Conservation (phyloP, 2,113 vertebrate genomes). For the Gnathochromis pfefferi region DNA sequence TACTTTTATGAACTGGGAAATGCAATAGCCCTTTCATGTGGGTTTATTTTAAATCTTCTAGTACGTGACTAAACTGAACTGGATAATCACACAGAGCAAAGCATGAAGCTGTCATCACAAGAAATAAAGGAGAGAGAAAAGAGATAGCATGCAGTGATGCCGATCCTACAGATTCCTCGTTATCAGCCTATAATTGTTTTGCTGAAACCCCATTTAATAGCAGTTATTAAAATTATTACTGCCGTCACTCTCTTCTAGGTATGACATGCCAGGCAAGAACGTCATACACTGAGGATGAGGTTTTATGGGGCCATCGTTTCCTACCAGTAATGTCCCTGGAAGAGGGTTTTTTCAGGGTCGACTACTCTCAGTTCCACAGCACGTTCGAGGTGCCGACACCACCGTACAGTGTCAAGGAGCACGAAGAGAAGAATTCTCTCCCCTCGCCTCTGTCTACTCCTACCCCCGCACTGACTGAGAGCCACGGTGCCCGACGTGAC, state of each 20-base stretch:
- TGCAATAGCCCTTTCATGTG: neutral
- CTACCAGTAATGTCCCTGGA: conserved; percentile 87
- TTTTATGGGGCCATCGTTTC: conserved; percentile 87
- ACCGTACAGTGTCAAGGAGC: conserved; percentile 80
- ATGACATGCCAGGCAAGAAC: conserved; percentile 89
- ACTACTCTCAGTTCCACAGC: conserved; percentile 87
- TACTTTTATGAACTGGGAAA: neutral
- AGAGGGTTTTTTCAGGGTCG: conserved; percentile 84
- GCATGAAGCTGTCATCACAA: neutral
- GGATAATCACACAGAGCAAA: neutral
- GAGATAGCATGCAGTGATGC: neutral
- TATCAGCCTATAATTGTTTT: neutral
- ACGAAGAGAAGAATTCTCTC: conserved; percentile 75
- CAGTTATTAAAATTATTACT: neutral
- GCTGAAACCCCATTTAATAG: neutral
- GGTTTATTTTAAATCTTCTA: conserved; percentile 4
- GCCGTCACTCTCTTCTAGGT: conserved; percentile 56
- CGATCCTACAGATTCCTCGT: neutral
- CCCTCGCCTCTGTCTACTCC: conserved; percentile 69
- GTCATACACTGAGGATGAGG: conserved; percentile 86
- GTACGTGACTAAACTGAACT: neutral
- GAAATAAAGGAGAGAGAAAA: neutral
- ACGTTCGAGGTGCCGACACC: conserved; percentile 85
- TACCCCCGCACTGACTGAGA: conserved; percentile 39
- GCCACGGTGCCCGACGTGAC: conserved; percentile 50